Evolutionary conservation across 2,113 vertebrate genomes (phyloP).

Genomic region (Neogale vison): DNA sequence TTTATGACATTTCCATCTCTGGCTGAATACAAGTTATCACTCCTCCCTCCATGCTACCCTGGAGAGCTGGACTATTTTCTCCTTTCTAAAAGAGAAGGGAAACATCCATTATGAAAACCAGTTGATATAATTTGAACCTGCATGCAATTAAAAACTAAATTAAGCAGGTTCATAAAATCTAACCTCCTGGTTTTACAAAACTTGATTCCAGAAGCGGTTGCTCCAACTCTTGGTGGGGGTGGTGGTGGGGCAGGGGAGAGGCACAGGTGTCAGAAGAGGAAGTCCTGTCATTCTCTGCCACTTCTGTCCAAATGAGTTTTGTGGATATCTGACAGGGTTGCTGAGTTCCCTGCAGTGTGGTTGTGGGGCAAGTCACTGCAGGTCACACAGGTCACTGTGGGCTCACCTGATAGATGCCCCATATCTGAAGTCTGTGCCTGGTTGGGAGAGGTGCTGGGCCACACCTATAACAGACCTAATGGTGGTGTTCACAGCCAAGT

Average conservation of each 20-base stretch:
- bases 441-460: no score
- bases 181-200: not conserved
- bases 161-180: slow-evolving; percentile 43
- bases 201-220: not conserved
- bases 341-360: no score
- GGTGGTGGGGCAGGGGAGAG: accelerated
- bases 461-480: not conserved
- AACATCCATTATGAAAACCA: slow-evolving; percentile 50
- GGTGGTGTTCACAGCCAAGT: accelerated
- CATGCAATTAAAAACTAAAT: slow-evolving; percentile 54
- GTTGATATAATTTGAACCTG: slow-evolving; percentile 6
- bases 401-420: no score
- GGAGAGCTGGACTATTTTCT: not conserved
- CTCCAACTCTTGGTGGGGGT: not conserved
- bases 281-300: not conserved
- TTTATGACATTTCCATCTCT: not conserved
- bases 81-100: not conserved
- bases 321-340: not conserved
- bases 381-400: not conserved
- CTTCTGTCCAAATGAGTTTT: accelerated
- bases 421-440: not conserved
- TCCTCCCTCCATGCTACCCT: no score
- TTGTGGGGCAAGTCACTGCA: not conserved
- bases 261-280: not conserved
- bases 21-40: not conserved